Evolutionary conservation across 2,888 invertebrate species (phyloP).

Genomic region (Prionchulus punctatus): DNA sequence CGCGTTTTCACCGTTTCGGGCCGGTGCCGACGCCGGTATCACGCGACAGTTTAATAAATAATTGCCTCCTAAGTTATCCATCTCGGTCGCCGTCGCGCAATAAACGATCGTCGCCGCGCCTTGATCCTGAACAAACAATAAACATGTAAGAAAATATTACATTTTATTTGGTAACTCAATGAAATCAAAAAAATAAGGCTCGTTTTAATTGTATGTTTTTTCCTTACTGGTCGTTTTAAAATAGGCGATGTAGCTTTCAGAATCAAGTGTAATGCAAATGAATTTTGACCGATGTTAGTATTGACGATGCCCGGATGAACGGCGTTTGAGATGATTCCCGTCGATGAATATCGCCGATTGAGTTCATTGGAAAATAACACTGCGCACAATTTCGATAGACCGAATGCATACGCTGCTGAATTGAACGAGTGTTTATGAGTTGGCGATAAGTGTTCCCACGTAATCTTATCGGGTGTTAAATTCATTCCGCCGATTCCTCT

Average conservation of each 20-base stretch:
- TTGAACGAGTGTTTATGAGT: slow-evolving; percentile 25
- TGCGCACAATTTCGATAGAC: slow-evolving; percentile 40
- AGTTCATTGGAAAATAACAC: slow-evolving; percentile 9
- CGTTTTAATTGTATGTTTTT: too few relatives aligned
- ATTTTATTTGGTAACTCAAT: too few relatives aligned
- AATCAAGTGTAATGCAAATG: too few relatives aligned
- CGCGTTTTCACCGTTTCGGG: neutral
- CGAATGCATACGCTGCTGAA: slow-evolving; percentile 65
- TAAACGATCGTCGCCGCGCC: slow-evolving; percentile 71
- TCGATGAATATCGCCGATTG: slow-evolving; percentile 6
- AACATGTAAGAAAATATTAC: too few relatives aligned
- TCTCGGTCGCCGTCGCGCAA: slow-evolving; percentile 45
- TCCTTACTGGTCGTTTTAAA: too few relatives aligned
- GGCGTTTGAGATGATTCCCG: slow-evolving; percentile 1
- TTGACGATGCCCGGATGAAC: slow-evolving; percentile 47
- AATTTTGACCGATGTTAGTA: too few relatives aligned
- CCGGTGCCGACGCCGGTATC: too few relatives aligned
- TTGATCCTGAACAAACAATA: slow-evolving; percentile 53
- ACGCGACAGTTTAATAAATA: too few relatives aligned
- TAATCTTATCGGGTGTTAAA: slow-evolving; percentile 27
- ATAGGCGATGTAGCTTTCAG: too few relatives aligned
- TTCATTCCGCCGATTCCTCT: neutral
- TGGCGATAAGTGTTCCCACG: slow-evolving; percentile 47
- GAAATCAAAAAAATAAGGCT: too few relatives aligned
- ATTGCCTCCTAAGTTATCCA: too few relatives aligned